Percentiles rank a stretch among this genome's conserved stretches.
Conservation (phyloP, 2,888 invertebrate species). For the Nycteola revayana region DNA sequence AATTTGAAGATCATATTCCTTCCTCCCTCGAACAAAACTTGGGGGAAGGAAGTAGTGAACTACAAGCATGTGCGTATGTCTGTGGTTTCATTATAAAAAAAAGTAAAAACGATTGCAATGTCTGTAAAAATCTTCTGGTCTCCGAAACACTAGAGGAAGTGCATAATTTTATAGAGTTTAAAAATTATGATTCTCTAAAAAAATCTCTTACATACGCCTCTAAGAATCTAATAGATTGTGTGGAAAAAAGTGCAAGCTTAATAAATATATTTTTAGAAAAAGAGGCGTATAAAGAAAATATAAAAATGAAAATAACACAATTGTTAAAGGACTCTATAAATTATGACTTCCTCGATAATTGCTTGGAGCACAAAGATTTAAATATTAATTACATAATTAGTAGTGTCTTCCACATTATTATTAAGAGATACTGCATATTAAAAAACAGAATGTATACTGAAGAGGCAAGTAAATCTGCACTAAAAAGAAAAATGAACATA, state of each 20-base stretch:
- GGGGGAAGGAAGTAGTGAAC: no score
- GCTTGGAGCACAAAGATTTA: conserved; percentile 1
- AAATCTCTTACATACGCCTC: conserved; percentile 5
- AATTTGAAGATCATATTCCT: conserved; percentile 3
- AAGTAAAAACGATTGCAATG: conserved; percentile 3
- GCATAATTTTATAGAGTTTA: conserved; percentile 7
- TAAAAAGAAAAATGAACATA: neutral
- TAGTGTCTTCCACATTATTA: neutral
- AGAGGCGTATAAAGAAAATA: conserved; percentile 1
- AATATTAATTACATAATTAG: conserved; percentile 1
- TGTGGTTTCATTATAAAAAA: conserved; percentile 15
- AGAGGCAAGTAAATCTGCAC: neutral
- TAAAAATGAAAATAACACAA: conserved; percentile 5
- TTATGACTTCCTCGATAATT: conserved; percentile 3
- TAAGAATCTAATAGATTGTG: conserved; percentile 5
- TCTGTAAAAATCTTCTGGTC: conserved; percentile 1
- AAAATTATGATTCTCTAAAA: conserved; percentile 6
- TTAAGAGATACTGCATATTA: neutral
- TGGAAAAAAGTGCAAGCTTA: conserved; percentile 4
- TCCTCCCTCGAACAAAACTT: no score
- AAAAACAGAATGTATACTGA: neutral
- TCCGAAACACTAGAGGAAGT: conserved; percentile 6
- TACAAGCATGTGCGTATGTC: conserved; percentile 19
- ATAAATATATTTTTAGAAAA: conserved; percentile 7
- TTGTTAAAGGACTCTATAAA: conserved; percentile 2